Evolutionary conservation across 2,113 vertebrate genomes (phyloP).

Genomic region (Ammospiza nelsoni): DNA sequence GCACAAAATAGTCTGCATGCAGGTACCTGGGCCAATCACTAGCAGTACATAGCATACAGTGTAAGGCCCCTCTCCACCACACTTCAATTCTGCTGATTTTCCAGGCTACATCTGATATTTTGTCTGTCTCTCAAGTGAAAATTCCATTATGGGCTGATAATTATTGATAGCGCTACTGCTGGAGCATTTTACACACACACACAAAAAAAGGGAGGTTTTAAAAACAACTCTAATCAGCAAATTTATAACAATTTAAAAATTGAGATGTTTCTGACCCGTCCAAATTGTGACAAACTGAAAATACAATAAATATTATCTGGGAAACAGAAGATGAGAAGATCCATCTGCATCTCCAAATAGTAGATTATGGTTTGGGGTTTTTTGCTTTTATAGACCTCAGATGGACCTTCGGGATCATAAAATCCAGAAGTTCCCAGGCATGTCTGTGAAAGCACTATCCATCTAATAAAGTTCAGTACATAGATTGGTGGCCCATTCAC

Average conservation of each 20-base stretch:
- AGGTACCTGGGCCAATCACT: neutral
- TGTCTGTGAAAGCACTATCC: neutral
- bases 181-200: neutral
- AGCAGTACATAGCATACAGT: neutral
- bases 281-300: neutral
- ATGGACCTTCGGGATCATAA: neutral
- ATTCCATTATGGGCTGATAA: neutral
- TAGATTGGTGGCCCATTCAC: neutral
- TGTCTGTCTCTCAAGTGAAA: neutral
- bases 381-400: neutral
- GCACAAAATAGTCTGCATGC: neutral
- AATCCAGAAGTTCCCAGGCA: neutral
- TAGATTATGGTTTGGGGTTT: neutral
- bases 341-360: neutral
- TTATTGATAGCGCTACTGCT: neutral
- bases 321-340: neutral
- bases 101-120: neutral
- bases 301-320: neutral
- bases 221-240: neutral
- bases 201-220: neutral
- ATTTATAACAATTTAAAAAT: neutral
- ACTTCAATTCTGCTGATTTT: neutral
- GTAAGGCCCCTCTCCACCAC: neutral
- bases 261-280: neutral
- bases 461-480: neutral